Evolutionary conservation across 2,888 invertebrate genomes (phyloP), one percentile per base, ranked within the genome.

Genomic region (Cheilosia vernalis): DNA sequence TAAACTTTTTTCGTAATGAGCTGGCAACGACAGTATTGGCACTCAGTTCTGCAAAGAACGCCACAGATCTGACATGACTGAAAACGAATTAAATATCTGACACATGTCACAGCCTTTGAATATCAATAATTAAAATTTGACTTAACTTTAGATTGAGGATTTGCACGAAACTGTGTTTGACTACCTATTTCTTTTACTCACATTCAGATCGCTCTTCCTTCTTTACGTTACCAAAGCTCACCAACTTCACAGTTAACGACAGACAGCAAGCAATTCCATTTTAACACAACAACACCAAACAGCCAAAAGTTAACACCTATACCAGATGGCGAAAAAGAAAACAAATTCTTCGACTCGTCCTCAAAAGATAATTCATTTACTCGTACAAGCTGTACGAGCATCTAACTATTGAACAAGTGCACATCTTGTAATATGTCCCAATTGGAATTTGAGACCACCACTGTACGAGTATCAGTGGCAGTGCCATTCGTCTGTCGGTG

Each of bases 381-480:
- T 60, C 27, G 19, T 53, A n/a, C 21, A 21, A 55, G 13, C 58
- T 63, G 40, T 63, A 64, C 58, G 47, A 27, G 80, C 76, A 85
- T 85, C 81, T 81, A 51, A 51, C 51, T 51, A 72, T 76, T 60
- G 76, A 76, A 85, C 85, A 85, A 81, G 81, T 85, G 85, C 85
- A 85, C n/a, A n/a, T n/a, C 85, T 81, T 85, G 85, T 85, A 60
- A 77, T 81, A 77, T 81, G 81, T 85, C 85, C 64, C 85, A 85
- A 85, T 85, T 85, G 85, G 85, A 85, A 85, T 85, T 76, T 56
- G 85, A 81, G 81, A 85, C 85, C 85, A 85, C 85, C 81, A 17
- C 56, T 67, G 53, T 72, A 47, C 27, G 27, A 27, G 27, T 27
- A 6, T 58, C 66, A 60, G 49, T 79, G 58, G 37, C 70, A 64